Evolutionary conservation across 2,113 vertebrate genomes (phyloP).

Genomic region (Dasyurus viverrinus): DNA sequence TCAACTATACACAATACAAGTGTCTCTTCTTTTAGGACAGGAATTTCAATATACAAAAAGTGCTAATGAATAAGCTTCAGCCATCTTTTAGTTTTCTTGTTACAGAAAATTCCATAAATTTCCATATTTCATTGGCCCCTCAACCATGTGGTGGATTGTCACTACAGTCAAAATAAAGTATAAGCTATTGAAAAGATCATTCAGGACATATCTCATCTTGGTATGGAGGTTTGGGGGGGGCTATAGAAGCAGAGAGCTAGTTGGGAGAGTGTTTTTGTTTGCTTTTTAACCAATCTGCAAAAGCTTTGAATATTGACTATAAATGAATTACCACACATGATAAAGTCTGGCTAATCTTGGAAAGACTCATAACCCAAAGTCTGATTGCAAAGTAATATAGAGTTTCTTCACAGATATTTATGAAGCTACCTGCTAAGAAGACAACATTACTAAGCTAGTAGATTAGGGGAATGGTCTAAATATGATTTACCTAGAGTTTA

Average conservation of each 20-base stretch:
- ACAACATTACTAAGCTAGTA: background rate
- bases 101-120: background rate
- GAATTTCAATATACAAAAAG: background rate
- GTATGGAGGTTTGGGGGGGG: background rate
- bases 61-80: background rate
- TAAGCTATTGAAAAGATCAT: background rate
- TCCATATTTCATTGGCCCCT: background rate
- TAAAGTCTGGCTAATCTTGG: background rate
- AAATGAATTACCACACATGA: background rate
- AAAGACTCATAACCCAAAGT: background rate
- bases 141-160: background rate
- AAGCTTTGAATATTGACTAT: background rate
- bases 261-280: background rate
- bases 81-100: background rate
- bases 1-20: background rate
- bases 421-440: background rate
- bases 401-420: background rate
- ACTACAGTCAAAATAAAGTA: background rate
- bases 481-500: background rate
- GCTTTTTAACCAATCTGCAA: background rate
- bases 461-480: background rate
- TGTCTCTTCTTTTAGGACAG: background rate
- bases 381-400: background rate
- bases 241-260: background rate
- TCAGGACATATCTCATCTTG: background rate